These are phyloP conservation scores for Cinara cedri DNA, from an alignment of 2,888 invertebrate species.

Conservation along the genomic window DNA sequence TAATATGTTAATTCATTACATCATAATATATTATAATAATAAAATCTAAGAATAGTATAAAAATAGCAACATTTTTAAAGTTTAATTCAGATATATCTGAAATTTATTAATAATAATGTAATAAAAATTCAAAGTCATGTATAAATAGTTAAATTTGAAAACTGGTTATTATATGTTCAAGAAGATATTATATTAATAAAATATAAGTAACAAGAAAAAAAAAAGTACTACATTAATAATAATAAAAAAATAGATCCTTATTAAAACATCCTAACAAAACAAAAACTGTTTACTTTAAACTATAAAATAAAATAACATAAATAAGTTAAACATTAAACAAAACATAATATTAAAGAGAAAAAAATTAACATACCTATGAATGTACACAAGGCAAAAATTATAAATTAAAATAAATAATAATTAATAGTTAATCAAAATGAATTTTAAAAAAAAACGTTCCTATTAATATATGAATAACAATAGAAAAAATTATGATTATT, in stretches of 20 bases:
- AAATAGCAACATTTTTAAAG: background rate
- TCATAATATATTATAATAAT: background rate
- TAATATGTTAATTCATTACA: background rate
- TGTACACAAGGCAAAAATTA: background rate
- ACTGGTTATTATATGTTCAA: no score
- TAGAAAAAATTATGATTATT: slow-evolving; percentile 30
- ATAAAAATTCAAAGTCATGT: no score
- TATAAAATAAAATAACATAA: slow-evolving; percentile 32
- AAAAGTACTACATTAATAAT: slow-evolving; percentile 2
- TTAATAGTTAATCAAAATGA: slow-evolving; percentile 25
- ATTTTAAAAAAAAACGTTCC: background rate
- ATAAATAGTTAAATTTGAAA: no score
- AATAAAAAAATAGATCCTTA: slow-evolving; percentile 30
- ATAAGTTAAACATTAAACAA: slow-evolving; percentile 7
- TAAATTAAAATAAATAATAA: slow-evolving; percentile 39
- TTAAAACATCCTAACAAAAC: slow-evolving; percentile 28
- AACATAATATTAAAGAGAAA: slow-evolving; percentile 17
- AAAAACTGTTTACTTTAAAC: slow-evolving; percentile 9
- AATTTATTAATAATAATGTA: no score
- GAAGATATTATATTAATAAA: slow-evolving; percentile 7
- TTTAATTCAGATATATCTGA: slow-evolving; percentile 22
- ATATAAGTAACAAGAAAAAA: slow-evolving; percentile 1
- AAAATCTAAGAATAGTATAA: background rate
- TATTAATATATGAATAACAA: slow-evolving; percentile 58
- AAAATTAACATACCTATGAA: slow-evolving; percentile 5